A percentile compares a stretch with the other conserved stretches of the same genome.
These are phyloP conservation scores for Struthio camelus DNA, from an alignment of 2,113 vertebrate genomes.

Conservation along the genomic window DNA sequence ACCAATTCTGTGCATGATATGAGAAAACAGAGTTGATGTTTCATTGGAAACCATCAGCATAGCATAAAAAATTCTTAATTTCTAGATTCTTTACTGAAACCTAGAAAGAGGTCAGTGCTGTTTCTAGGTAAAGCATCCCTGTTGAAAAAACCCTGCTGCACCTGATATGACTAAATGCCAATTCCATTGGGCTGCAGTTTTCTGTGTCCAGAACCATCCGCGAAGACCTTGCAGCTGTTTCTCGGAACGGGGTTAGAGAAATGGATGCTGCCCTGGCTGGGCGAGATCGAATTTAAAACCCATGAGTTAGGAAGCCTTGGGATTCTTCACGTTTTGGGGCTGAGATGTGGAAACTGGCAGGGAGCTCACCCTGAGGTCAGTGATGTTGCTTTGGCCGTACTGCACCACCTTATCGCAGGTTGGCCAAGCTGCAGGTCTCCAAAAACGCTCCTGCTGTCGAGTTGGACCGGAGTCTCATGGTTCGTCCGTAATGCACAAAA, in stretches of 20 bases:
- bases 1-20: background rate
- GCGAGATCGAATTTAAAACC: background rate
- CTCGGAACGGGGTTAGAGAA: background rate
- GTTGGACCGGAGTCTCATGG: background rate
- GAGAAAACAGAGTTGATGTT: background rate
- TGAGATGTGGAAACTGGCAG: background rate
- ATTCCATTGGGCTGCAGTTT: background rate
- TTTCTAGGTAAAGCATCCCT: background rate
- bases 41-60: background rate
- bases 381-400: background rate
- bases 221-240: background rate
- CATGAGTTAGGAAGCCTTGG: background rate
- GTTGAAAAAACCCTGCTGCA: background rate
- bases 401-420: background rate
- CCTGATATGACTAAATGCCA: background rate
- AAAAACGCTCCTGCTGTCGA: background rate
- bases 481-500: background rate
- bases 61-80: background rate
- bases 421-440: background rate
- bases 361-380: background rate
- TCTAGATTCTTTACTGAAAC: background rate
- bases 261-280: background rate
- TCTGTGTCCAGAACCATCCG: background rate
- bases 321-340: background rate
- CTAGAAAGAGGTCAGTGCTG: background rate